phyloP scores from a whole-genome alignment of 2,113 vertebrate genomes.

The Albula goreensis region DNA sequence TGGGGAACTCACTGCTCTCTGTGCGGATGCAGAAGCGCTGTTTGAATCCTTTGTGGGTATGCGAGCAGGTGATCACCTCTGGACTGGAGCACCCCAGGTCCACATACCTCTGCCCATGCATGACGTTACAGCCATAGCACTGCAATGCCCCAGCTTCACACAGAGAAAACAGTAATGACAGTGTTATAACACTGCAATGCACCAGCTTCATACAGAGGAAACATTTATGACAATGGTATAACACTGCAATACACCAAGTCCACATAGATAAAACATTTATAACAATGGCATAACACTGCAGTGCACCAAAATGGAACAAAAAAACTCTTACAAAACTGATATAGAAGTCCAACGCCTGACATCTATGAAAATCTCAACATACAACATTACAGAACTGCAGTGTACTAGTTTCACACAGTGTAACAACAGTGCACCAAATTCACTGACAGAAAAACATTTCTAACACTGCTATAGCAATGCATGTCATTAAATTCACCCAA shows the following conservation, averaged over 20 bases:
- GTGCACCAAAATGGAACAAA: no score
- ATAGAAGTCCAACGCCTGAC: no score
- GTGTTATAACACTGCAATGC: not conserved
- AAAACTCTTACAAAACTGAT: no score
- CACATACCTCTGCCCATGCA: slow-evolving; percentile 63
- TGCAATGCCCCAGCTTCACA: slow-evolving; percentile 61
- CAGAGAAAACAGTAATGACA: not conserved
- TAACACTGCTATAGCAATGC: not conserved
- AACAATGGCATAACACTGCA: not conserved
- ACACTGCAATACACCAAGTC: not conserved
- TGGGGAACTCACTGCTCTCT: slow-evolving; percentile 42
- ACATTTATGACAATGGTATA: not conserved
- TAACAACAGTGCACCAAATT: no score
- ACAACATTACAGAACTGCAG: no score
- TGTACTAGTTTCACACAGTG: no score
- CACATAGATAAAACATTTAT: not conserved
- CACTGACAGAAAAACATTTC: not conserved
- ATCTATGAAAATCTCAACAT: no score
- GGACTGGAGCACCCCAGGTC: slow-evolving; percentile 70
- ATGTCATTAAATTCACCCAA: not conserved
- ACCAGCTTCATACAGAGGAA: no score
- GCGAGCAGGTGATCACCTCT: slow-evolving; percentile 72
- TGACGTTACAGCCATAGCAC: slow-evolving; percentile 73
- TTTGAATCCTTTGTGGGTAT: slow-evolving; percentile 75
- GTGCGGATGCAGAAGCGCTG: slow-evolving; percentile 71